These are phyloP conservation scores for Saccostrea cuccullata DNA, from an alignment of 1,140 invertebrate species.

Conservation along the genomic window DNA sequence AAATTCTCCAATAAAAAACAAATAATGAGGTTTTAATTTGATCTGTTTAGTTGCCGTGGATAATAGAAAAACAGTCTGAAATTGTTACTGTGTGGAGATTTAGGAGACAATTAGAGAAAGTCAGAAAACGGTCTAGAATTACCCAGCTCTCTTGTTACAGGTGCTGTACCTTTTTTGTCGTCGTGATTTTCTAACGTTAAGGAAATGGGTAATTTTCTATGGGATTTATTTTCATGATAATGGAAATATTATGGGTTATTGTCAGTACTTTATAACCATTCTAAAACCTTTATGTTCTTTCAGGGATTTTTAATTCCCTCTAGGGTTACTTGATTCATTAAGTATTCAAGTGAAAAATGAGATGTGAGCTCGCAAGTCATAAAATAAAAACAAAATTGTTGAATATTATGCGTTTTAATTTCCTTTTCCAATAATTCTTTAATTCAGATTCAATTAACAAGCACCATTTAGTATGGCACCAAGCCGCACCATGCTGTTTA, in stretches of 20 bases:
- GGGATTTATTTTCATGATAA: constrained; percentile 5
- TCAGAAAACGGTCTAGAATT: neutral
- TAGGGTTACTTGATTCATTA: constrained; percentile 14
- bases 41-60: neutral
- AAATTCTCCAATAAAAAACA: neutral
- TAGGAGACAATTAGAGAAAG: neutral
- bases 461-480: constrained; percentile 16
- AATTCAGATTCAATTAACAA: constrained; percentile 25
- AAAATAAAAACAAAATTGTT: constrained; percentile 26
- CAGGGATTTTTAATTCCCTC: neutral
- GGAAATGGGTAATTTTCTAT: constrained; percentile 31
- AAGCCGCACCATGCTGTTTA: neutral
- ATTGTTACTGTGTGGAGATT: constrained; percentile 9
- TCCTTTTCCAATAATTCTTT: neutral
- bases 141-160: neutral
- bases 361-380: constrained; percentile 24
- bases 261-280: neutral
- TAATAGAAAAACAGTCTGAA: constrained; percentile 7
- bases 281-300: constrained; percentile 13
- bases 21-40: constrained; percentile 17
- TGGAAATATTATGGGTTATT: constrained; percentile 10
- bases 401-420: constrained; percentile 16
- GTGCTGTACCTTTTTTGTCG: constrained; percentile 3
- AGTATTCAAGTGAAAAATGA: constrained; percentile 30
- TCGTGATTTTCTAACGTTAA: constrained; percentile 8